These are phyloP conservation scores for Cataglyphis hispanica DNA, from an alignment of 1,140 invertebrate species.

Conservation along the genomic window DNA sequence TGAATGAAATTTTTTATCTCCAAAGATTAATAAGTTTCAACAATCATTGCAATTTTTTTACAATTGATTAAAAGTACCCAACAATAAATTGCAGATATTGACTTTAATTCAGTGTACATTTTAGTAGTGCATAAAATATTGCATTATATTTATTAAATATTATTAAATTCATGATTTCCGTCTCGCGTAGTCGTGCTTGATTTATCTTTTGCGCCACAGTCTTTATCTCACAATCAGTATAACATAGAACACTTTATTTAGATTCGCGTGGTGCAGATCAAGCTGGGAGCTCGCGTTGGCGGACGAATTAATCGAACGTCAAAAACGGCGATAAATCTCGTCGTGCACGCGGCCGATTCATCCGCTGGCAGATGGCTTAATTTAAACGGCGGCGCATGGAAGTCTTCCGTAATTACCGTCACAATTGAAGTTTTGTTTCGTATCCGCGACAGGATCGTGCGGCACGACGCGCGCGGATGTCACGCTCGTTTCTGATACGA, in stretches of 20 bases:
- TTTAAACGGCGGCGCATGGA: conserved; percentile 33
- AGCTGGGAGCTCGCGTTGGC: neutral
- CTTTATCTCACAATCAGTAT: neutral
- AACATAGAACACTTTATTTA: conserved; percentile 39
- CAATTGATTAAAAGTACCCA: neutral
- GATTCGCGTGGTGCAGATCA: neutral
- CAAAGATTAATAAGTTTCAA: neutral
- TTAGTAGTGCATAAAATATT: neutral
- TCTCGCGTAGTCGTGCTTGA: neutral
- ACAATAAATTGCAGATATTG: neutral
- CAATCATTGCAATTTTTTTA: neutral
- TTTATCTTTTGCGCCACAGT: neutral
- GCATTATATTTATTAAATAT: neutral
- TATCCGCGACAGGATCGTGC: conserved; percentile 15
- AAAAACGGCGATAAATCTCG: conserved; percentile 30
- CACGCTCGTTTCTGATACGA: conserved; percentile 17
- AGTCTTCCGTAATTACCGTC: conserved; percentile 16
- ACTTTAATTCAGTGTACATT: neutral
- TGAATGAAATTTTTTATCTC: neutral
- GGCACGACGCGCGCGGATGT: neutral
- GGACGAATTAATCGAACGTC: conserved; percentile 2
- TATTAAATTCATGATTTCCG: neutral
- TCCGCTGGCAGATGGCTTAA: conserved; percentile 37
- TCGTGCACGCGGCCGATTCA: conserved; percentile 14
- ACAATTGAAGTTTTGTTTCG: conserved; percentile 23